These are phyloP conservation scores for Crambe crambe DNA, from an alignment of 37 sponge, comb jelly and placozoan species.

Conservation along the genomic window DNA sequence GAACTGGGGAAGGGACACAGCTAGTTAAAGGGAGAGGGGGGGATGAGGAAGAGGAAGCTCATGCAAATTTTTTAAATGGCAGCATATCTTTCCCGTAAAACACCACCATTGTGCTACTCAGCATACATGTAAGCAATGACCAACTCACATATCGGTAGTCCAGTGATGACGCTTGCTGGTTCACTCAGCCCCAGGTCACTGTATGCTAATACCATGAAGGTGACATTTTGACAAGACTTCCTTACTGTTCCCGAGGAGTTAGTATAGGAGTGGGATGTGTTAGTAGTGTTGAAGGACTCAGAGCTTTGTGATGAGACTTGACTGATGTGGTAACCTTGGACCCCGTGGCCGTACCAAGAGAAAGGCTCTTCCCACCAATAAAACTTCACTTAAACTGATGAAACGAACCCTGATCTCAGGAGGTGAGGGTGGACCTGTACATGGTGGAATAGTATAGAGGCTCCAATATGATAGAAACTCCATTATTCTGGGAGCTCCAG, in stretches of 20 bases:
- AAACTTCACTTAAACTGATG: not conserved
- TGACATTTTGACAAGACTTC: not conserved
- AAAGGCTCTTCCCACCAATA: constrained; percentile 7
- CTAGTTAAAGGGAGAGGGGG: no score
- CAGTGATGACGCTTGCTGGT: not conserved
- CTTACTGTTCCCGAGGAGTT: not conserved
- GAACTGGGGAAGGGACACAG: not conserved
- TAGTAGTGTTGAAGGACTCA: not conserved
- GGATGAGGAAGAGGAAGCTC: no score
- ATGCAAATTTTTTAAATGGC: no score
- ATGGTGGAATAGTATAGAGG: no score
- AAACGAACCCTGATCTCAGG: not conserved
- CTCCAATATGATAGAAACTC: no score
- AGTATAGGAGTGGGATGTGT: not conserved
- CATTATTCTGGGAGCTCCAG: no score
- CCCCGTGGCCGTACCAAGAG: not conserved
- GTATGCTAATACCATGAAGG: not conserved
- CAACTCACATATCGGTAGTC: not conserved
- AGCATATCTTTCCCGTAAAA: no score
- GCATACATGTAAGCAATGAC: no score
- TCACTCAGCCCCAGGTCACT: not conserved
- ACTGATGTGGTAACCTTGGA: not conserved
- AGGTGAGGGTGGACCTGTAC: constrained; percentile 2
- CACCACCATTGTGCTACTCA: no score
- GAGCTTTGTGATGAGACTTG: not conserved